A percentile compares a stretch with the other conserved stretches of the same genome.
Evolutionary conservation across 2,888 invertebrate genomes (phyloP).

Genomic region (Polyommatus iphigenia): DNA sequence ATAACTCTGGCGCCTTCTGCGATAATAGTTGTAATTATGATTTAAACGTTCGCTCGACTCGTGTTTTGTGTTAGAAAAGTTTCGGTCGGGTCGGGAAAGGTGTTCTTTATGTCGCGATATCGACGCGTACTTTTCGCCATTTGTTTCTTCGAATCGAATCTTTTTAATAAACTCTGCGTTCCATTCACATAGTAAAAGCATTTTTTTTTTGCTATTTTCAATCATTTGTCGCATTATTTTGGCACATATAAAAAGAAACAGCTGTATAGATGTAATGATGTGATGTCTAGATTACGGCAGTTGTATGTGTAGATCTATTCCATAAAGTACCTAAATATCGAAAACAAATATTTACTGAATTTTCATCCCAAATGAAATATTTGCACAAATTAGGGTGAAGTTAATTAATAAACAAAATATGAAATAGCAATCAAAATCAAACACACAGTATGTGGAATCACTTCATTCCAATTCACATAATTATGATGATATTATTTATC

Average conservation of each 20-base stretch:
- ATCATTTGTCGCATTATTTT: too few relatives aligned
- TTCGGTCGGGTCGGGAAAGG: not conserved
- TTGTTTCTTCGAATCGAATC: not conserved
- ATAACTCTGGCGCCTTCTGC: slow-evolving; percentile 16
- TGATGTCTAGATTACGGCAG: too few relatives aligned
- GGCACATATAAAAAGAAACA: too few relatives aligned
- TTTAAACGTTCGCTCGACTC: slow-evolving; percentile 3
- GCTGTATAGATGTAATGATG: not conserved
- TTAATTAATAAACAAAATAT: too few relatives aligned
- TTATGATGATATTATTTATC: too few relatives aligned
- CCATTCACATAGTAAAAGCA: not conserved
- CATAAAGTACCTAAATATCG: not conserved
- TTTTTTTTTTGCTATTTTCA: too few relatives aligned
- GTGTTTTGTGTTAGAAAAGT: slow-evolving; percentile 8
- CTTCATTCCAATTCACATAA: not conserved
- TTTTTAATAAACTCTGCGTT: not conserved
- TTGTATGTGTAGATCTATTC: not conserved
- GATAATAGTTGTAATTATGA: slow-evolving; percentile 16
- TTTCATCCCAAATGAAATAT: too few relatives aligned
- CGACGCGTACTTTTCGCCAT: not conserved
- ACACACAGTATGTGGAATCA: not conserved
- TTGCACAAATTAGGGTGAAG: too few relatives aligned
- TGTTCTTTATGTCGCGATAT: not conserved
- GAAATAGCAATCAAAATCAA: too few relatives aligned
- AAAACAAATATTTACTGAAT: not conserved